These are phyloP conservation scores for Tribolium freemani DNA, from an alignment of 2,888 invertebrate species.

Conservation along the genomic window DNA sequence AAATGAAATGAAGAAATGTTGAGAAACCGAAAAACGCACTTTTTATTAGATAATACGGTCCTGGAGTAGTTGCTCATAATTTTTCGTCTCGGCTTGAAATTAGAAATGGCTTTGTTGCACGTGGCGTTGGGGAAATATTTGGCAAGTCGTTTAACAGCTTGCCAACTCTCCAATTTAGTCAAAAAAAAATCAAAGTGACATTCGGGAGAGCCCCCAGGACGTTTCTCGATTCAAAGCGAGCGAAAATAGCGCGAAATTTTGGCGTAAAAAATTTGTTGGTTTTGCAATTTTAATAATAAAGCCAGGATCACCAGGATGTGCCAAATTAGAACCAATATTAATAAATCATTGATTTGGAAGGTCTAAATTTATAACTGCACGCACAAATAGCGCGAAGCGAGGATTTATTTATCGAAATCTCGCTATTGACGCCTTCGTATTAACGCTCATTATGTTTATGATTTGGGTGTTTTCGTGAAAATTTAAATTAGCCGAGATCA, in stretches of 20 bases:
- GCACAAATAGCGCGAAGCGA: not conserved
- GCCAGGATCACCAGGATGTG: slow-evolving; percentile 40
- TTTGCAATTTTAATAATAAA: slow-evolving; percentile 23
- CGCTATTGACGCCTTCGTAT: slow-evolving; percentile 7
- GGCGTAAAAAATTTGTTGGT: slow-evolving; percentile 1
- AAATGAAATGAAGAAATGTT: no score
- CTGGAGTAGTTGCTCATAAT: not conserved
- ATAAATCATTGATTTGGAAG: slow-evolving; percentile 27
- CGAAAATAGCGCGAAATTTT: not conserved
- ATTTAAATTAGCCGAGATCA: not conserved
- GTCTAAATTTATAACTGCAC: slow-evolving; percentile 32
- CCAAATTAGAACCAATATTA: slow-evolving; percentile 24
- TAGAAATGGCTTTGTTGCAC: slow-evolving; percentile 8
- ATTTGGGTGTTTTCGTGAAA: not conserved
- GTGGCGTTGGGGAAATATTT: slow-evolving; percentile 9
- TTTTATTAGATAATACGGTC: not conserved
- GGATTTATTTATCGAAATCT: slow-evolving; percentile 13
- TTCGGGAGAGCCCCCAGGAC: not conserved
- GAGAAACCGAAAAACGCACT: no score
- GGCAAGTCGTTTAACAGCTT: slow-evolving; percentile 1
- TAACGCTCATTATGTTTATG: slow-evolving; percentile 1
- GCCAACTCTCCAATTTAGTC: slow-evolving; percentile 16
- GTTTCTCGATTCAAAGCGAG: not conserved
- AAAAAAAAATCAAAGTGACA: slow-evolving; percentile 17
- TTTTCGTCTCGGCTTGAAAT: not conserved